phyloP scores from a whole-genome alignment of 2,113 vertebrate species.

The Telmatochromis brachygnathus region DNA sequence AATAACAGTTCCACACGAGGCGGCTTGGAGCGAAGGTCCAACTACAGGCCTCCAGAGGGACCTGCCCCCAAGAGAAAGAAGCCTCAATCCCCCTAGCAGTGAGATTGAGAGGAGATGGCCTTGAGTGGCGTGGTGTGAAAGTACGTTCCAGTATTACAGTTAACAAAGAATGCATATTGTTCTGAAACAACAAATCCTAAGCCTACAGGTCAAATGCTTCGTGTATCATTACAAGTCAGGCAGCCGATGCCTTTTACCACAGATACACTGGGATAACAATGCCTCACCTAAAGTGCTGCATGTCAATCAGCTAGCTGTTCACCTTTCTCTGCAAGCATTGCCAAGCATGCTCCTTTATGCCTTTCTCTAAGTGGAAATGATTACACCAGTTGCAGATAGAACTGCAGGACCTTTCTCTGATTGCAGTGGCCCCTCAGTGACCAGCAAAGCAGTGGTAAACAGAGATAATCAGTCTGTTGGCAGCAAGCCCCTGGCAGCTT shows the following conservation, averaged over 20 bases:
- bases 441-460: background rate
- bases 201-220: accelerated
- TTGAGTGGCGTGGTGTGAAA: background rate
- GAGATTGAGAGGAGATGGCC: background rate
- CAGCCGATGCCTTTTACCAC: background rate
- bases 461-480: background rate
- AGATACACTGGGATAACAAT: background rate
- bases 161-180: background rate
- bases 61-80: background rate
- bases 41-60: background rate
- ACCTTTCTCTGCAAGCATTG: background rate
- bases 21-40: background rate
- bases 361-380: background rate
- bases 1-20: background rate
- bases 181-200: background rate
- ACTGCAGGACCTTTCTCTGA: background rate
- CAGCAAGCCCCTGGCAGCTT: background rate
- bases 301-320: background rate
- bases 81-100: background rate
- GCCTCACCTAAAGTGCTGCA: background rate
- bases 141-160: accelerated
- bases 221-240: background rate
- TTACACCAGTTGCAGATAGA: background rate
- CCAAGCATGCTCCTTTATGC: background rate
- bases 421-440: background rate